These are phyloP conservation scores for Physocephala rufipes DNA, from an alignment of 2,888 invertebrate species.

Conservation along the genomic window DNA sequence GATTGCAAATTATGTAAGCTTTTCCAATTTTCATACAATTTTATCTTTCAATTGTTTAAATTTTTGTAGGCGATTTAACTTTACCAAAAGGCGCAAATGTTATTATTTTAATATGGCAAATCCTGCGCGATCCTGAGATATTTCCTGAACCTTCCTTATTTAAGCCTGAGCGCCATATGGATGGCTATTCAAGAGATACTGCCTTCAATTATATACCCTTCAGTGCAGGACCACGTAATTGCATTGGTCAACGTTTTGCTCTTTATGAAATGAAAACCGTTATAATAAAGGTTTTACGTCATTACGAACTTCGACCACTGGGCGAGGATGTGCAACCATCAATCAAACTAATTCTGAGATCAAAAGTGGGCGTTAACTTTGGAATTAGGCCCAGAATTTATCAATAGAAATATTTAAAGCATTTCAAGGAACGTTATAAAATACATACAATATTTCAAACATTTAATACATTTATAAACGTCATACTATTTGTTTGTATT, in stretches of 20 bases:
- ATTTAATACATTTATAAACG: slow-evolving; percentile 3
- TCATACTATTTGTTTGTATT: no score
- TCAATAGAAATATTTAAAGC: slow-evolving; percentile 26
- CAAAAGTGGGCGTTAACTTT: slow-evolving; percentile 58
- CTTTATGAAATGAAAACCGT: slow-evolving; percentile 57
- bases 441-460: not conserved
- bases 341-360: slow-evolving; percentile 60
- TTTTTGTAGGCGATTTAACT: slow-evolving; percentile 40
- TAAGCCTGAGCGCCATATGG: slow-evolving; percentile 60
- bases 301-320: slow-evolving; percentile 56
- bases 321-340: slow-evolving; percentile 56
- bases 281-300: slow-evolving; percentile 54
- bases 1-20: slow-evolving; percentile 68
- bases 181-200: slow-evolving; percentile 62
- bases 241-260: slow-evolving; percentile 62
- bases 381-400: slow-evolving; percentile 51
- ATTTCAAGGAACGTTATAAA: not conserved
- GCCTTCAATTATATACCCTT: slow-evolving; percentile 59
- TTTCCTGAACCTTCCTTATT: slow-evolving; percentile 57
- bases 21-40: no score
- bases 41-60: not conserved
- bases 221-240: slow-evolving; percentile 68
- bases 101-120: slow-evolving; percentile 56
- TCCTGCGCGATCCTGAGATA: slow-evolving; percentile 53
- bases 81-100: slow-evolving; percentile 58